phyloP scores from a whole-genome alignment of 2,113 vertebrate species.

The Prionailurus bengalensis region DNA sequence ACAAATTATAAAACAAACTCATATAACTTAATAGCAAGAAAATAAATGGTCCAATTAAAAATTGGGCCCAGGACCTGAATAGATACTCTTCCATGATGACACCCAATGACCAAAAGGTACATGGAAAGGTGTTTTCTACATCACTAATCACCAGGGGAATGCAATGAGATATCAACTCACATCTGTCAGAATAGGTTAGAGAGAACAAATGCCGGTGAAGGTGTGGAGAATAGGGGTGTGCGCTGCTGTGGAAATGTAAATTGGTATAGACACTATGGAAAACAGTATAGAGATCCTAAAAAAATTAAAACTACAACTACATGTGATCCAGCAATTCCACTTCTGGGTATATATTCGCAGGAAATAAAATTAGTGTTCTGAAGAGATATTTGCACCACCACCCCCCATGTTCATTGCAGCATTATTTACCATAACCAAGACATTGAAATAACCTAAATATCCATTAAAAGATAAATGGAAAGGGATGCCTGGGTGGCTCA shows the following conservation, averaged over 20 bases:
- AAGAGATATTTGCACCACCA: background rate
- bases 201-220: background rate
- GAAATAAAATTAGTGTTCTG: background rate
- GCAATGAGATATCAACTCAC: background rate
- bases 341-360: background rate
- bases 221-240: background rate
- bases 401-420: background rate
- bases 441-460: background rate
- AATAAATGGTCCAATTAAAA: background rate
- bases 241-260: background rate
- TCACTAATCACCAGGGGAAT: background rate
- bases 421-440: background rate
- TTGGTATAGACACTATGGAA: background rate
- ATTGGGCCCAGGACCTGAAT: background rate
- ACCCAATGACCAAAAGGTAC: background rate
- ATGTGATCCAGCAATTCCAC: background rate
- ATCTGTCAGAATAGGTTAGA: background rate
- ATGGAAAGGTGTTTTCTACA: background rate
- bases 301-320: background rate
- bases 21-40: background rate
- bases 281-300: background rate
- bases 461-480: background rate
- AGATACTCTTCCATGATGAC: background rate
- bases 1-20: background rate
- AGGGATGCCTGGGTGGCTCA: too few species aligned